phyloP scores from a whole-genome alignment of 2,113 vertebrate genomes.

The Antechinus stuartii region DNA sequence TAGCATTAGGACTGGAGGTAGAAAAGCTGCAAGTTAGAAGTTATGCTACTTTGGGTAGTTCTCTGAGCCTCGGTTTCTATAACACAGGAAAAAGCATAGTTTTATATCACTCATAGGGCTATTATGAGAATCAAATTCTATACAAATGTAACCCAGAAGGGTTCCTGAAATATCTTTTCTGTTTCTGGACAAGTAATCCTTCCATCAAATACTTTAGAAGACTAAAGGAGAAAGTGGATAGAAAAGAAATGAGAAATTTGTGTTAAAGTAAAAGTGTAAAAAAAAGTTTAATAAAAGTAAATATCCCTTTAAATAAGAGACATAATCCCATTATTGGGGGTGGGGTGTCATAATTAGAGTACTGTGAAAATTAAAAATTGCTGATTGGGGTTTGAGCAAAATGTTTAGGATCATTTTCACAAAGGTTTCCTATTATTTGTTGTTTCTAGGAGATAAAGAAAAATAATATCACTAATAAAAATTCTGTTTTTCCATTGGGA shows the following conservation, averaged over 20 bases:
- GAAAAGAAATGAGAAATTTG: background rate
- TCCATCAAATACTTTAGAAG: background rate
- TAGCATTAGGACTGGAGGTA: background rate
- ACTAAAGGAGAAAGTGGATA: background rate
- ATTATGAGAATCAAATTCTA: background rate
- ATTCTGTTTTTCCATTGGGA: background rate
- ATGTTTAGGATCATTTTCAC: background rate
- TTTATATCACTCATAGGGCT: background rate
- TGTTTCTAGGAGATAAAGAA: background rate
- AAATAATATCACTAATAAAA: background rate
- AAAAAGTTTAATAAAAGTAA: background rate
- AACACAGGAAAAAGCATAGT: background rate
- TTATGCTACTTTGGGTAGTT: background rate
- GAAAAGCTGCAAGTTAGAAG: background rate
- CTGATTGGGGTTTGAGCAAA: background rate
- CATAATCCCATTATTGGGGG: background rate
- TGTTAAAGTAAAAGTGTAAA: background rate
- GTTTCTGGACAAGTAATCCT: background rate
- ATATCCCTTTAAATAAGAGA: background rate
- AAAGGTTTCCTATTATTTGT: conserved; percentile 18
- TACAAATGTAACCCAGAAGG: background rate
- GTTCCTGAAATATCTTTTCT: background rate
- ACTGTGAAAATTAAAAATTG: background rate
- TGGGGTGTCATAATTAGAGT: background rate
- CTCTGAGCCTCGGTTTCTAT: background rate